Percentiles rank a stretch among this genome's conserved stretches.
Conservation (phyloP, 2,888 invertebrate genomes). For the Drosophila mimica region DNA sequence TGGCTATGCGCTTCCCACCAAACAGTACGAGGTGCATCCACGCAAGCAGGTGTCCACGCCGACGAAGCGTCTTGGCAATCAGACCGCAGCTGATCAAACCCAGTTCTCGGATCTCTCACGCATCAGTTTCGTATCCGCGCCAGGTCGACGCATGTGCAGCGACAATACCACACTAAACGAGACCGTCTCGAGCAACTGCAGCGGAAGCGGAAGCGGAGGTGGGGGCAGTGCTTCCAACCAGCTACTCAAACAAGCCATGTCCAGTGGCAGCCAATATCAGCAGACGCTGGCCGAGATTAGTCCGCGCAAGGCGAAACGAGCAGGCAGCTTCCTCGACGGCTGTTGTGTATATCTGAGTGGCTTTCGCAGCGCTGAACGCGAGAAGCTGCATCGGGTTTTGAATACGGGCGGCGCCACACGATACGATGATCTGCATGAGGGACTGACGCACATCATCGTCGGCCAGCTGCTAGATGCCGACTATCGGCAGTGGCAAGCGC, state of each 20-base stretch:
- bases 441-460: constrained; percentile 92
- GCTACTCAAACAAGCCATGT: constrained; percentile 59
- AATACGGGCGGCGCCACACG: constrained; percentile 94
- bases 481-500: constrained; percentile 83
- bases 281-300: constrained; percentile 85
- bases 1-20: constrained; percentile 89
- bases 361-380: constrained; percentile 87
- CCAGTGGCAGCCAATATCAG: constrained; percentile 42
- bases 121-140: constrained; percentile 69
- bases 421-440: constrained; percentile 90
- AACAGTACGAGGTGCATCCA: constrained; percentile 87
- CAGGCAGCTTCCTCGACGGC: constrained; percentile 94
- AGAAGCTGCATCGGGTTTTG: constrained; percentile 89
- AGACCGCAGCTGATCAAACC: constrained; percentile 66
- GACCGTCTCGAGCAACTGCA: constrained; percentile 48
- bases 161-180: constrained; percentile 71
- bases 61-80: constrained; percentile 86
- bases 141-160: constrained; percentile 63
- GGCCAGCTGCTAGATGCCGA: constrained; percentile 87
- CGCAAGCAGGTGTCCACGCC: constrained; percentile 90
- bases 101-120: constrained; percentile 83
- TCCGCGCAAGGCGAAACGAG: constrained; percentile 89
- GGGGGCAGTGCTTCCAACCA: constrained; percentile 39
- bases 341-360: constrained; percentile 92
- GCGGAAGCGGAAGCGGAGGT: constrained; percentile 24